Conservation (phyloP, 2,113 vertebrate genomes). For the Haemorhous mexicanus region DNA sequence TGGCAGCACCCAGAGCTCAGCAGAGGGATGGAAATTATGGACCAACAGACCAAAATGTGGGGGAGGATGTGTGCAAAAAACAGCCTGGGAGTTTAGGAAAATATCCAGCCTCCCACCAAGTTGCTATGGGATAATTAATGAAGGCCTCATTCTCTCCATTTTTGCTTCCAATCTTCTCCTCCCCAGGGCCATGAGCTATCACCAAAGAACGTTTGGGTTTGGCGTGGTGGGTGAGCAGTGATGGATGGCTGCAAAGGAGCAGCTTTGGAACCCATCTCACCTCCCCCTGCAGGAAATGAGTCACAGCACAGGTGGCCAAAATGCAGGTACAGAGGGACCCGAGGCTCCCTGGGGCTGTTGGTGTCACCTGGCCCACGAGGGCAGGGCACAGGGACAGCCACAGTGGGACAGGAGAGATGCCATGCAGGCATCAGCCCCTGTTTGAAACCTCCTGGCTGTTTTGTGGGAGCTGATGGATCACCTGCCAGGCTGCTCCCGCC, state of each 20-base stretch:
- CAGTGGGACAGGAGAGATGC: background rate
- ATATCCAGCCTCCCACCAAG: slow-evolving; percentile 39
- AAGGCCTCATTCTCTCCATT: slow-evolving; percentile 22
- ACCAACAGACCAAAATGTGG: slow-evolving; percentile 28
- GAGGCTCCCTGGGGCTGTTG: background rate
- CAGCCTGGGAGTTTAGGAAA: slow-evolving; percentile 45
- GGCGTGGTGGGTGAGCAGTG: background rate
- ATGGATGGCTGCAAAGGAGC: background rate
- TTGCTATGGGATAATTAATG: slow-evolving; percentile 42
- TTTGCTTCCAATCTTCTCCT: slow-evolving; percentile 14
- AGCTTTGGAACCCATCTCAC: background rate
- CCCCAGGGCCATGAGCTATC: slow-evolving; percentile 13
- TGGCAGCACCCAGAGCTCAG: background rate
- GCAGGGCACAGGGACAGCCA: background rate
- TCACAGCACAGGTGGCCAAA: background rate
- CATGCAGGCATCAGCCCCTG: background rate
- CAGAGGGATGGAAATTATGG: slow-evolving; percentile 31
- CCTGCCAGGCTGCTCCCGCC: background rate
- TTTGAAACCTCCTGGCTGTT: background rate
- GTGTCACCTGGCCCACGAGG: background rate
- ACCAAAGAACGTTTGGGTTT: background rate
- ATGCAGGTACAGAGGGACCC: background rate
- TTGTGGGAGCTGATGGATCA: background rate
- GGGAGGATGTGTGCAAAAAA: slow-evolving; percentile 32
- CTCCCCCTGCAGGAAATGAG: background rate